Evolutionary conservation across 2,888 invertebrate genomes (phyloP).

Genomic region (Athetis lepigone): DNA sequence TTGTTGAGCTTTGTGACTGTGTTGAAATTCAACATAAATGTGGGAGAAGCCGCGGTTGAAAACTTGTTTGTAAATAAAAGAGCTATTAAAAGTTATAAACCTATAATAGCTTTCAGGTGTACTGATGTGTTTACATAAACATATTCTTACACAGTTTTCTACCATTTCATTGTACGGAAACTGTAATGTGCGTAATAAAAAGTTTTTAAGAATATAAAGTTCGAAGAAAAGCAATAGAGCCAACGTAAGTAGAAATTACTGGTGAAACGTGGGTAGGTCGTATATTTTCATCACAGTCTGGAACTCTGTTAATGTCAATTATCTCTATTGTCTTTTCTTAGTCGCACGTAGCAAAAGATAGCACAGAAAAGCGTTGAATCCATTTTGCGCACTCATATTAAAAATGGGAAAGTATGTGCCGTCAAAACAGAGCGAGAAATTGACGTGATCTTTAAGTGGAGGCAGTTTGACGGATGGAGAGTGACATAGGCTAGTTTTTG

Average conservation of each 20-base stretch:
- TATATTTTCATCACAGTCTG: conserved; percentile 17
- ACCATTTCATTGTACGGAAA: neutral
- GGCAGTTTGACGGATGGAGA: too few species aligned
- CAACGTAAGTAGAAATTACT: conserved; percentile 24
- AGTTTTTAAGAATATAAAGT: conserved; percentile 24
- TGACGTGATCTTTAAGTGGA: too few species aligned
- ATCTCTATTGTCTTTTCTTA: neutral
- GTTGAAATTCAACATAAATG: too few species aligned
- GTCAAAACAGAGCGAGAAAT: too few species aligned
- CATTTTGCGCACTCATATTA: too few species aligned
- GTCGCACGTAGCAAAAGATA: neutral
- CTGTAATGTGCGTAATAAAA: conserved; percentile 27
- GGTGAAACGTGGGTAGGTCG: conserved; percentile 26
- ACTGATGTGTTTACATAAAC: conserved; percentile 17
- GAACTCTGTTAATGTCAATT: conserved; percentile 17
- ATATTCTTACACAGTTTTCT: neutral
- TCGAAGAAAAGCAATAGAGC: conserved; percentile 18
- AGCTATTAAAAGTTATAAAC: conserved; percentile 25
- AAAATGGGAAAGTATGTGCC: too few species aligned
- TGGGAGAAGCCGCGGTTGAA: too few species aligned
- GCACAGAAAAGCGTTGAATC: too few species aligned
- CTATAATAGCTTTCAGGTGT: conserved; percentile 11
- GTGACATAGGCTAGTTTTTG: too few species aligned
- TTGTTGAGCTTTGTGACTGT: too few species aligned
- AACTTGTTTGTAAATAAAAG: conserved; percentile 29